A percentile compares a stretch with the other conserved stretches of the same genome.
phyloP scores from a whole-genome alignment of 1,140 invertebrate species.

The Platorchestia sp. region DNA sequence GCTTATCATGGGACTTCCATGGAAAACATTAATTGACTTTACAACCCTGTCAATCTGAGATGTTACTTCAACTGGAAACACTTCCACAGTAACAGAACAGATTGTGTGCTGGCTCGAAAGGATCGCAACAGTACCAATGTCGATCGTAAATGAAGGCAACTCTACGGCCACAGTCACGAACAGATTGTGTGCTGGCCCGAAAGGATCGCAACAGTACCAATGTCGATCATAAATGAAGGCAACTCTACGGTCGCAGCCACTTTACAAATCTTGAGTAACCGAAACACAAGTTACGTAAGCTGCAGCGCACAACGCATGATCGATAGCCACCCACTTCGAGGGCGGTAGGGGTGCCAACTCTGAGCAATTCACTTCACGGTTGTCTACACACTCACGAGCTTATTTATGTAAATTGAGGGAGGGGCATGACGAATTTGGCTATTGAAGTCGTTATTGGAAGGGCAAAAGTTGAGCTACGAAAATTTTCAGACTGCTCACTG shows the following conservation, averaged over 20 bases:
- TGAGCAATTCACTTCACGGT: background rate
- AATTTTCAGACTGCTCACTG: background rate
- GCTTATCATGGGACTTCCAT: background rate
- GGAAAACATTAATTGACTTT: background rate
- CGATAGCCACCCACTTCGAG: background rate
- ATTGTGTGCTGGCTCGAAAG: background rate
- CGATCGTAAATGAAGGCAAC: background rate
- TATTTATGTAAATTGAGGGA: constrained; percentile 15
- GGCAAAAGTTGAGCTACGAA: background rate
- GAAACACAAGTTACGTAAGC: background rate
- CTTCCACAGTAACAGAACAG: no score
- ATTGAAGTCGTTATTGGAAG: background rate
- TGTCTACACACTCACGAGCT: constrained; percentile 18
- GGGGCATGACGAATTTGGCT: background rate
- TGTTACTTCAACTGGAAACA: background rate
- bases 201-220: background rate
- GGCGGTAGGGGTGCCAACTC: background rate
- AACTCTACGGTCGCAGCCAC: background rate
- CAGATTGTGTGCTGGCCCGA: background rate
- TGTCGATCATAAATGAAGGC: background rate
- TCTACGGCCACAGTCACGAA: background rate
- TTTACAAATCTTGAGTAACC: background rate
- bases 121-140: background rate
- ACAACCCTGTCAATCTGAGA: background rate
- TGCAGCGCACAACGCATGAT: background rate